Base-by-base conservation (phyloP, 2,888 invertebrate genomes). In the Cataglyphis albicans region DNA sequence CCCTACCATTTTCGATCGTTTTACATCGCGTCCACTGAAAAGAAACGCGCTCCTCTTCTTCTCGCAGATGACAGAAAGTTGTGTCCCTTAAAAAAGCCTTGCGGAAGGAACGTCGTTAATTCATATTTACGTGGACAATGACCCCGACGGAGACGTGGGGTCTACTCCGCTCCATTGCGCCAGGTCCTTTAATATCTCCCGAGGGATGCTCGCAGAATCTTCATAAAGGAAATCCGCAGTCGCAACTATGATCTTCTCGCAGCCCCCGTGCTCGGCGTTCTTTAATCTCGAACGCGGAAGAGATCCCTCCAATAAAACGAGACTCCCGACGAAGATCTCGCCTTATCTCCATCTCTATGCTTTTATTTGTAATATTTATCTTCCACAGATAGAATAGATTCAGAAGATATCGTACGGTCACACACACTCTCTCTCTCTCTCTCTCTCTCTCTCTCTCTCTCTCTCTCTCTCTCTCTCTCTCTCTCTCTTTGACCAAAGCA, bases 311-410 rank as follows among this genome's bases (percentile, higher is more conserved):
- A 44, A 70, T 80, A 61, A 78, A 70, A 80, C 78, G 70, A 80
- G 70, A 10, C n/a, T 35, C 4, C 32, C 21, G 44, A 78, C 76
- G 67, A 76, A 76, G 76, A 67, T 68, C 48, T 44, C 44, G 59
- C 12, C 70, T 80, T 70, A 80, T 70, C 70, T 78, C 70, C 59
- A 44, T 57, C 59, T 70, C 57, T 78, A 44, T 70, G 78, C 70
- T 61, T 48, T 80, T 35, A 80, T 80, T 70, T 70, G 70, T 70
- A 80, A 70, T 80, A 78, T 68, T 78, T 78, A 80, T 80, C 44
- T 59, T 10, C 21, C 18, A 18, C 78, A 44, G 38, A 35, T 35
- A 18, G 7, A 59, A 55, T n/a, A 21, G 41, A 25, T 55, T 10
- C 52, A n/a, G 35, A 44, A 32, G 18, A 32, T 38, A 52, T 38